phyloP scores from a whole-genome alignment of 2,888 invertebrate genomes.

The Xestia ashworthii region DNA sequence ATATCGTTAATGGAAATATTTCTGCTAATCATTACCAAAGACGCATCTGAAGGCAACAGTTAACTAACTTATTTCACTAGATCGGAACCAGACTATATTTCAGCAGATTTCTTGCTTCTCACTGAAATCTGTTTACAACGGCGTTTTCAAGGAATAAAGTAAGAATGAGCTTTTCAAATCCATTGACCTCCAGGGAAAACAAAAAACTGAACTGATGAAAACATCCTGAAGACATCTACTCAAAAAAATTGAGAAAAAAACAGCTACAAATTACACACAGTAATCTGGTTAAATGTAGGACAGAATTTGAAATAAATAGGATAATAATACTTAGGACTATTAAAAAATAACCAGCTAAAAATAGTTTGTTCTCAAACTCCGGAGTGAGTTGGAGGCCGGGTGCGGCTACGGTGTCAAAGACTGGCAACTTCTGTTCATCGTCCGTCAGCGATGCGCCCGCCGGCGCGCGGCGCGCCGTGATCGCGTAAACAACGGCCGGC shows the following conservation, averaged over 20 bases:
- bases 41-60: neutral
- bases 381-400: conserved; percentile 76
- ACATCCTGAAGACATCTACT: neutral
- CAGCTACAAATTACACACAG: neutral
- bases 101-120: neutral
- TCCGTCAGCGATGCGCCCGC: conserved; percentile 81
- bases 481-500: conserved; percentile 85
- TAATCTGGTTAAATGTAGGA: neutral
- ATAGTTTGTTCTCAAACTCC: conserved; percentile 73
- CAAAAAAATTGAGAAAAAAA: neutral
- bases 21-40: neutral
- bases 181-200: neutral
- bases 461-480: conserved; percentile 57
- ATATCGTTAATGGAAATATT: neutral
- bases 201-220: neutral
- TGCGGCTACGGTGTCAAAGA: conserved; percentile 85
- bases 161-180: neutral
- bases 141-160: neutral
- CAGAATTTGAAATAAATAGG: conserved; percentile 44
- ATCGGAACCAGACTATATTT: neutral
- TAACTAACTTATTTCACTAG: neutral
- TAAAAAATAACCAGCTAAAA: conserved; percentile 73
- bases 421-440: conserved; percentile 81
- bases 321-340: conserved; percentile 72
- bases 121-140: neutral